phyloP scores from a whole-genome alignment of 1,140 invertebrate genomes.

The Drosophila seguyi region DNA sequence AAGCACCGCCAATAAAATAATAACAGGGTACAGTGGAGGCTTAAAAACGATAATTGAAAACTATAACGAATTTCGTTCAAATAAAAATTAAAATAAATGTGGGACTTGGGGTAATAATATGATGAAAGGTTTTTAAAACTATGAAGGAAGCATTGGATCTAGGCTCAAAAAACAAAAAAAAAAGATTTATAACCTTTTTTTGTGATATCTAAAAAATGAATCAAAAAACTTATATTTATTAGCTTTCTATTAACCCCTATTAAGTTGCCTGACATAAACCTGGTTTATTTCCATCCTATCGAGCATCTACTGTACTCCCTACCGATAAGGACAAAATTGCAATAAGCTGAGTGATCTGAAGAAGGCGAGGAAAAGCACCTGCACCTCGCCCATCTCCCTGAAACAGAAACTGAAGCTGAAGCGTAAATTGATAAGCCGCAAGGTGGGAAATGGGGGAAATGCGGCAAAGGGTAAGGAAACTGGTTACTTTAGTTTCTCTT shows the following conservation, averaged over 20 bases:
- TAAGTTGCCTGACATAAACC: background rate
- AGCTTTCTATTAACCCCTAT: background rate
- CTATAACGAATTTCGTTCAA: background rate
- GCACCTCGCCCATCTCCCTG: constrained; percentile 18
- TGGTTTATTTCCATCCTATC: background rate
- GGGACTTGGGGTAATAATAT: background rate
- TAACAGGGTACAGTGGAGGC: constrained; percentile 7
- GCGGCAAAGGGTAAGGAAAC: constrained; percentile 28
- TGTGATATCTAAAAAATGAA: no score
- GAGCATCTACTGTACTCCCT: background rate
- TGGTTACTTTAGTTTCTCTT: constrained; percentile 25
- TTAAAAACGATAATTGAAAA: background rate
- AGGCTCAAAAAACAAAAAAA: background rate
- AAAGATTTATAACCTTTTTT: no score
- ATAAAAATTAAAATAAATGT: background rate
- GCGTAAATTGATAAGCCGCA: constrained; percentile 80
- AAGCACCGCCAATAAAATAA: constrained; percentile 18
- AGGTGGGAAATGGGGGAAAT: constrained; percentile 11
- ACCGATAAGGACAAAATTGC: constrained; percentile 4
- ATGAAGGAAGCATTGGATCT: background rate
- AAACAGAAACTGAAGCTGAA: constrained; percentile 39
- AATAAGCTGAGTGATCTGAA: constrained; percentile 1
- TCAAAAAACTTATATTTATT: background rate
- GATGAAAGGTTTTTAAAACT: background rate
- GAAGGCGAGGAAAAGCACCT: constrained; percentile 31